Evolutionary conservation across 2,888 invertebrate species (phyloP).

Genomic region (Acanthosepion esculentum): DNA sequence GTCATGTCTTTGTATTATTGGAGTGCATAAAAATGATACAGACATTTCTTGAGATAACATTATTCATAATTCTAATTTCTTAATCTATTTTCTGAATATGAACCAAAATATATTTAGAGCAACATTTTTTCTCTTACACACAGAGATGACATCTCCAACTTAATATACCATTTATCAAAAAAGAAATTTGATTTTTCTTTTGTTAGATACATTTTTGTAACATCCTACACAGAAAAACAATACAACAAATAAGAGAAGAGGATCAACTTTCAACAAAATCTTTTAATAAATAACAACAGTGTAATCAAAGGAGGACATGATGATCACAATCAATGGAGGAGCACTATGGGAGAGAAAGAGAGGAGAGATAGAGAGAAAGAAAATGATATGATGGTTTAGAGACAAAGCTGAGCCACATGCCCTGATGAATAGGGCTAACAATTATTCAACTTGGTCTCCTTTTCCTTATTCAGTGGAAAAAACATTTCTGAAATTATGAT

Average conservation of each 20-base stretch:
- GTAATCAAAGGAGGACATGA: constrained; percentile 18
- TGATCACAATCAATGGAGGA: constrained; percentile 33
- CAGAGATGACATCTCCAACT: neutral
- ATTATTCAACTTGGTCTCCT: neutral
- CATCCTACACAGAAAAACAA: neutral
- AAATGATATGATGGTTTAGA: neutral
- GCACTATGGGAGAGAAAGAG: neutral
- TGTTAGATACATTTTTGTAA: neutral
- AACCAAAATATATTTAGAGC: neutral
- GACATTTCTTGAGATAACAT: too few species aligned
- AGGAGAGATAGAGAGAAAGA: neutral
- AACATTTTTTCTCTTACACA: neutral
- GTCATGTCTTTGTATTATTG: neutral
- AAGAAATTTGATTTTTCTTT: neutral
- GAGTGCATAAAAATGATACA: neutral
- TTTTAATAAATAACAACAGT: constrained; percentile 20
- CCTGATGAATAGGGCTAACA: constrained; percentile 18
- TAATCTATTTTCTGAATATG: neutral
- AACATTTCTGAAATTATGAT: neutral
- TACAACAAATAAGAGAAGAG: neutral
- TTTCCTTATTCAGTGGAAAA: neutral
- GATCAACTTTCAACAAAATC: constrained; percentile 20
- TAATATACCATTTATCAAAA: neutral
- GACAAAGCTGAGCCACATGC: neutral
- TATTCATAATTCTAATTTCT: too few species aligned